phyloP scores from a whole-genome alignment of 2,113 vertebrate genomes.

The Dipodomys merriami region DNA sequence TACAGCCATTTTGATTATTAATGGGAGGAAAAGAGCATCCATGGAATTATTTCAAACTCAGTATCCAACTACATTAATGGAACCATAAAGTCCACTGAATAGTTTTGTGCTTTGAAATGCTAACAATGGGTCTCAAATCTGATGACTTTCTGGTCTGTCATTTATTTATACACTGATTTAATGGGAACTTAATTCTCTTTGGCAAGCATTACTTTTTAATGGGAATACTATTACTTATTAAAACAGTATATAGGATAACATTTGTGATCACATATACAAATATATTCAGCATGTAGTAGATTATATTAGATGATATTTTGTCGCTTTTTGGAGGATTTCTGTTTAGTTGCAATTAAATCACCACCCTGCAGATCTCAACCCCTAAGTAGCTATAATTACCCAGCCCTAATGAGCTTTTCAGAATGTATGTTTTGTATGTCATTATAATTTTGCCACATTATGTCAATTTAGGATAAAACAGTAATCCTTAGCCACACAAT shows the following conservation, averaged over 20 bases:
- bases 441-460: background rate
- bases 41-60: background rate
- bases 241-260: background rate
- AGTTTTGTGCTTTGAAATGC: background rate
- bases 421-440: background rate
- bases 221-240: background rate
- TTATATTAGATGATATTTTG: background rate
- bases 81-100: background rate
- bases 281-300: background rate
- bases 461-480: background rate
- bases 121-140: background rate
- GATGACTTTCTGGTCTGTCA: background rate
- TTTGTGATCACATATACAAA: background rate
- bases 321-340: background rate
- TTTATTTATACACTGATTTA: background rate
- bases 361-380: too few species aligned
- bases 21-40: too few species aligned
- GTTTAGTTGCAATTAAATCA: too few species aligned
- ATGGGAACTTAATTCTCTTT: too few species aligned
- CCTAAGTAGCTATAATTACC: background rate
- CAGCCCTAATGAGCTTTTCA: background rate
- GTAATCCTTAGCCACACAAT: background rate
- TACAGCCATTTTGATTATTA: background rate
- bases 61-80: background rate
- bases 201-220: background rate